Base-by-base conservation (phyloP, 1,140 invertebrate genomes). In the Pogonomyrmex californicus region DNA sequence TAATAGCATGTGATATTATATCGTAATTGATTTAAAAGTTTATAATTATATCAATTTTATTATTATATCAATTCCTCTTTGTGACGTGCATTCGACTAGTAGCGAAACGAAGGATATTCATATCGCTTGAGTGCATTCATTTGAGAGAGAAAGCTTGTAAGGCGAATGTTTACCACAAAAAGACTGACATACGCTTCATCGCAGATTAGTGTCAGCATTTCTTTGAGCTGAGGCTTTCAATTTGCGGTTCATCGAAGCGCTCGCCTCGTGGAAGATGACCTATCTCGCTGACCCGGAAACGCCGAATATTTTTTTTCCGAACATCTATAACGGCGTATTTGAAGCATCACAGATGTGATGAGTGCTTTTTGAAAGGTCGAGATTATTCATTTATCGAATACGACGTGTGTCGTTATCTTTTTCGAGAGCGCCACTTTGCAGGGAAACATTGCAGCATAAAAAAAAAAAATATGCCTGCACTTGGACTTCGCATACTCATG, bases 181-280 rank as follows among this genome's bases (percentile, higher is more conserved):
- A 83, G 33, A 38, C 30, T 71, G 66, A 56, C 38, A 17, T 47
- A 58, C 6, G 77, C 23, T 81, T 10, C 12, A 1, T 12, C 23
- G 17, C 12, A 75, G 54, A 83, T 75, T 73, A 60, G 54, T 49
- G 68, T 83, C 79, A 60, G 68, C 79, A 4, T 73, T 83, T 83
- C 33, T 83, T 83, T 75, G 12, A 73, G 6, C 17, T 49, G 54
- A 75, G n/a, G 30, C 30, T 17, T 73, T 41, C 33, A 60, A 71
- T 49, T 83, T 33, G 17, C 54, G 14, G 68, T 75, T 83, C 68
- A 75, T 83, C 33, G 68, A n/a, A 23, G 56, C 14, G 77, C 12
- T 60, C 51, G 30, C 14, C 30, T 47, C 41, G 17, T 41, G 12
- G 41, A 68, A 70, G 78, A 83, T 83, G 54, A 83, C 68, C 68